Conservation (phyloP, 2,888 invertebrate species). For the Ophion ventricosus region DNA sequence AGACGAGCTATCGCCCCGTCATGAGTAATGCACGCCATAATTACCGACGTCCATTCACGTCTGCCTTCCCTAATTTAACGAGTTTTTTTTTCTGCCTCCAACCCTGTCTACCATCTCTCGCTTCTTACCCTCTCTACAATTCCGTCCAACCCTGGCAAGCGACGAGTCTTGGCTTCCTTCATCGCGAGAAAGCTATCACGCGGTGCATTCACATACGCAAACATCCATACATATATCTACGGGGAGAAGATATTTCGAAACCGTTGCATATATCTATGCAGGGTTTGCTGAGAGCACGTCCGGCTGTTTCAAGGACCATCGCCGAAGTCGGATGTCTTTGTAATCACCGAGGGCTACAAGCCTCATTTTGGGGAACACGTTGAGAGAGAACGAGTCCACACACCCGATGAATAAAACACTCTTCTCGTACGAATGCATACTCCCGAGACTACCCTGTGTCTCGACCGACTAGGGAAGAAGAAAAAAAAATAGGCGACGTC, state of each 20-base stretch:
- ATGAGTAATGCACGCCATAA: slow-evolving; percentile 80
- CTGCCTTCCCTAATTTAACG: slow-evolving; percentile 77
- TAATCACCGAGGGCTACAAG: slow-evolving; percentile 59
- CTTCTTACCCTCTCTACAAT: slow-evolving; percentile 44
- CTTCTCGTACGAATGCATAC: slow-evolving; percentile 42
- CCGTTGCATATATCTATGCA: background rate
- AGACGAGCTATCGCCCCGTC: slow-evolving; percentile 72
- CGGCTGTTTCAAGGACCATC: background rate
- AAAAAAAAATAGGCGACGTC: slow-evolving; percentile 11
- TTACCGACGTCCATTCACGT: slow-evolving; percentile 77
- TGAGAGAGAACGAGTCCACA: slow-evolving; percentile 74
- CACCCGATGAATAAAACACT: slow-evolving; percentile 78
- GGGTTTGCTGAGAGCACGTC: background rate
- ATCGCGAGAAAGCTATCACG: slow-evolving; percentile 62
- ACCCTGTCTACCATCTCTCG: background rate
- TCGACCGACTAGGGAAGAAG: slow-evolving; percentile 28
- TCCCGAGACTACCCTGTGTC: slow-evolving; percentile 36
- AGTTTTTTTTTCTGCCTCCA: slow-evolving; percentile 72
- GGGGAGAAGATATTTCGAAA: slow-evolving; percentile 24
- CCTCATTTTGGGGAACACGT: slow-evolving; percentile 52
- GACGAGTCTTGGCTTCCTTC: slow-evolving; percentile 36
- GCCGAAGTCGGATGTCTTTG: background rate
- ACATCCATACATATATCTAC: background rate
- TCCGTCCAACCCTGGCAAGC: slow-evolving; percentile 46
- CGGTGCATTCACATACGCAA: slow-evolving; percentile 26